Evolutionary conservation across 1,140 invertebrate species (phyloP).

Genomic region (Lepidurus apus): DNA sequence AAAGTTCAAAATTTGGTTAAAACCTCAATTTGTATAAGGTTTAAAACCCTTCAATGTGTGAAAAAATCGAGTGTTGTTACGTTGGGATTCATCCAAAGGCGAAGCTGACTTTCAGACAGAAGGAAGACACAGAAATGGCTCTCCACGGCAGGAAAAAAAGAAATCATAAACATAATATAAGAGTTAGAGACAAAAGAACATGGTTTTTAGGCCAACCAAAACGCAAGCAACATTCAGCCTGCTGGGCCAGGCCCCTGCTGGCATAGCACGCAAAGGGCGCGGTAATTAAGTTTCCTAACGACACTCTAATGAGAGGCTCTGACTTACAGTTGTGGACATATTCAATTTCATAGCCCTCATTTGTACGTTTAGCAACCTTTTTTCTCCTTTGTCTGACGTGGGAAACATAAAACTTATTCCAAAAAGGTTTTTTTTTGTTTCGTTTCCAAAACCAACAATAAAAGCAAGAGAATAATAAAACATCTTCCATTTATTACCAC

Average conservation of each 20-base stretch:
- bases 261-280: slow-evolving; percentile 12
- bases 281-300: slow-evolving; percentile 16
- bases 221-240: background rate
- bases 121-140: background rate
- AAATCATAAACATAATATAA: background rate
- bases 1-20: too few relatives aligned
- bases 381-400: slow-evolving; percentile 3
- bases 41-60: too few relatives aligned
- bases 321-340: slow-evolving; percentile 18
- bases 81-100: too few relatives aligned
- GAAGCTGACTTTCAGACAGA: too few relatives aligned
- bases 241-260: background rate
- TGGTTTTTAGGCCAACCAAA: background rate
- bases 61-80: too few relatives aligned
- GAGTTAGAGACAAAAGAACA: background rate
- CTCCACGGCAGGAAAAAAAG: background rate
- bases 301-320: slow-evolving; percentile 18
- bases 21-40: too few relatives aligned
- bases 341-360: slow-evolving; percentile 15
- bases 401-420: slow-evolving; percentile 15
- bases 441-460: too few relatives aligned
- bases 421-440: background rate
- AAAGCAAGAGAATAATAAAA: too few relatives aligned
- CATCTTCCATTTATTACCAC: too few relatives aligned
- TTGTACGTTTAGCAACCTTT: slow-evolving; percentile 18